Evolutionary conservation across 2,113 vertebrate species (phyloP).

Genomic region (Lasiurus borealis): DNA sequence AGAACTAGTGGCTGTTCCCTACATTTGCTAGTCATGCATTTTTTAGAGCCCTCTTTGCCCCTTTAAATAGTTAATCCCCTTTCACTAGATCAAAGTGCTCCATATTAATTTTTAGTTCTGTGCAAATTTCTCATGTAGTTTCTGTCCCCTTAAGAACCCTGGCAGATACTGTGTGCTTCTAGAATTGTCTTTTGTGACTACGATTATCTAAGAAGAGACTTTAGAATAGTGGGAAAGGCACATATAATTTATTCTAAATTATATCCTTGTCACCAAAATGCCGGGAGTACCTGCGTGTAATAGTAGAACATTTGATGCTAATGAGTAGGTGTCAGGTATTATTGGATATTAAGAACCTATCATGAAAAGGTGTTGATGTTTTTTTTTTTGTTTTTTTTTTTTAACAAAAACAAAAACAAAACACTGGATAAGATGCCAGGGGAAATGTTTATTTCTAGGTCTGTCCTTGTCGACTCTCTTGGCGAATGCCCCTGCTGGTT

Average conservation of each 20-base stretch:
- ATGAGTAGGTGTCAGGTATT: neutral
- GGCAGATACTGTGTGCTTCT: neutral
- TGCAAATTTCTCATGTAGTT: neutral
- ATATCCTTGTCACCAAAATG: neutral
- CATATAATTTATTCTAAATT: neutral
- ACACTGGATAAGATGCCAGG: neutral
- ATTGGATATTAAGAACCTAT: neutral
- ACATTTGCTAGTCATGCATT: neutral
- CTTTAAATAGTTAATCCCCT: neutral
- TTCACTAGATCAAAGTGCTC: neutral
- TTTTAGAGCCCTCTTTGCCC: neutral
- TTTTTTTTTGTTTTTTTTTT: neutral
- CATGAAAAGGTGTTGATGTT: neutral
- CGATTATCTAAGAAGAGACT: neutral
- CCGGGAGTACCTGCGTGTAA: neutral
- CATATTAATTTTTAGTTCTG: neutral
- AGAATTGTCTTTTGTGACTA: neutral
- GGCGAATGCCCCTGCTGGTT: neutral
- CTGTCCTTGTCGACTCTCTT: neutral
- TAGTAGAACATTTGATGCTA: neutral
- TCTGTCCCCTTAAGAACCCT: neutral
- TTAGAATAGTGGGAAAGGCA: neutral
- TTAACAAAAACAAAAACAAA: neutral
- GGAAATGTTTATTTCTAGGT: neutral
- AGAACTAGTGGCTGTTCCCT: neutral